Conservation (phyloP, 2,113 vertebrate genomes). For the Catharus bicknelli region DNA sequence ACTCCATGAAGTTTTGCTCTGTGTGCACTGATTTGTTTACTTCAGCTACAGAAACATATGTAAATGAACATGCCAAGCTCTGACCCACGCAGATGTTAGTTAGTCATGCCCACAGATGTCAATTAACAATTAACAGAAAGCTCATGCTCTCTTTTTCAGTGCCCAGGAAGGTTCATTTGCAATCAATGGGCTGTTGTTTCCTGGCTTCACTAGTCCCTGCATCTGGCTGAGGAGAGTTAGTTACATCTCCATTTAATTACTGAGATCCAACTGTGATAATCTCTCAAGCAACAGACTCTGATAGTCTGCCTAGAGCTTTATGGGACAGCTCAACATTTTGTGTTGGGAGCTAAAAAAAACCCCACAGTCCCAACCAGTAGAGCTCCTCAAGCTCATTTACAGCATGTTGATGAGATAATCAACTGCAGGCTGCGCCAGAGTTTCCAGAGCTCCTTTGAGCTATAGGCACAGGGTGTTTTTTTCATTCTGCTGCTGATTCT, state of each 20-base stretch:
- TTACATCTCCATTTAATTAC: slow-evolving; percentile 8
- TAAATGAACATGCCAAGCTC: not conserved
- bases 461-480: not conserved
- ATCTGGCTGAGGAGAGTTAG: not conserved
- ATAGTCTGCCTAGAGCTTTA: not conserved
- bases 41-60: not conserved
- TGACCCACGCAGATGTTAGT: not conserved
- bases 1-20: not conserved
- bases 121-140: slow-evolving; percentile 13
- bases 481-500: not conserved
- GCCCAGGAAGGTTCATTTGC: not conserved
- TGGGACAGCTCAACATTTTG: not conserved
- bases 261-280: slow-evolving; percentile 7
- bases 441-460: not conserved
- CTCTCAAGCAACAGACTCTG: not conserved
- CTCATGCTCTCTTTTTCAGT: not conserved
- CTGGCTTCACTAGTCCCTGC: not conserved
- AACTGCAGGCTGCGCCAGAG: not conserved
- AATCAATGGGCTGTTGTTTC: not conserved
- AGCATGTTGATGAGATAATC: not conserved
- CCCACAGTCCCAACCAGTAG: not conserved
- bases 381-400: not conserved
- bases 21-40: not conserved
- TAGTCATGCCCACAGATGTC: not conserved
- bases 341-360: not conserved